Conservation (phyloP, 2,888 invertebrate genomes). For the Apamea crenata region DNA sequence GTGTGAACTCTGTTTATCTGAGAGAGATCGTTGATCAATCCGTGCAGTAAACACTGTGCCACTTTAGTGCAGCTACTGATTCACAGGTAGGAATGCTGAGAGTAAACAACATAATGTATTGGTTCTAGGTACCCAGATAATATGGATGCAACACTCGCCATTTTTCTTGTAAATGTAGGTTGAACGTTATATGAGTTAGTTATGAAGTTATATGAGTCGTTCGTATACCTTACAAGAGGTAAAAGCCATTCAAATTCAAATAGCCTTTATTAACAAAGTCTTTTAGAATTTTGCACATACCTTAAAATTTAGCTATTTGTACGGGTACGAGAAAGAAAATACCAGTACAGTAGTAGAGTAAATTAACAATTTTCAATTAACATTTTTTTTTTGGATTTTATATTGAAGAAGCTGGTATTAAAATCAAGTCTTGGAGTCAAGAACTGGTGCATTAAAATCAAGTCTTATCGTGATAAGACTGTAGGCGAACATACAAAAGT, state of each 20-base stretch:
- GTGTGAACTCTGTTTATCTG: constrained; percentile 61
- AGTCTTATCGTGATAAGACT: neutral
- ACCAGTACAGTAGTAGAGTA: too few species aligned
- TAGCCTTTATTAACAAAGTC: neutral
- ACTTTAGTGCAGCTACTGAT: constrained; percentile 67
- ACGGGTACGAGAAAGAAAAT: neutral
- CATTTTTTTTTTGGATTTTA: neutral
- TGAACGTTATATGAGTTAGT: neutral
- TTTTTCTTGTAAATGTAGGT: neutral
- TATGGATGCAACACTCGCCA: neutral
- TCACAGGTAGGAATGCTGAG: constrained; percentile 63
- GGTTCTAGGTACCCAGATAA: constrained; percentile 1
- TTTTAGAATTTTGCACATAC: neutral
- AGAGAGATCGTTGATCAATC: constrained; percentile 59
- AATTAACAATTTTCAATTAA: too few species aligned
- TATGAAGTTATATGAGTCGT: neutral
- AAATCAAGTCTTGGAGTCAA: neutral
- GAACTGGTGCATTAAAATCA: neutral
- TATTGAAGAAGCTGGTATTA: neutral
- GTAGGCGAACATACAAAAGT: neutral
- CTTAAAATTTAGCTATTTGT: neutral
- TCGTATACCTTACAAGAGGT: neutral
- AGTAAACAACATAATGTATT: constrained; percentile 58
- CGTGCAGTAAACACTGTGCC: constrained; percentile 67
- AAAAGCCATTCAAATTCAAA: neutral